Conservation (phyloP, 2,113 vertebrate genomes). For the Phycodurus eques region DNA sequence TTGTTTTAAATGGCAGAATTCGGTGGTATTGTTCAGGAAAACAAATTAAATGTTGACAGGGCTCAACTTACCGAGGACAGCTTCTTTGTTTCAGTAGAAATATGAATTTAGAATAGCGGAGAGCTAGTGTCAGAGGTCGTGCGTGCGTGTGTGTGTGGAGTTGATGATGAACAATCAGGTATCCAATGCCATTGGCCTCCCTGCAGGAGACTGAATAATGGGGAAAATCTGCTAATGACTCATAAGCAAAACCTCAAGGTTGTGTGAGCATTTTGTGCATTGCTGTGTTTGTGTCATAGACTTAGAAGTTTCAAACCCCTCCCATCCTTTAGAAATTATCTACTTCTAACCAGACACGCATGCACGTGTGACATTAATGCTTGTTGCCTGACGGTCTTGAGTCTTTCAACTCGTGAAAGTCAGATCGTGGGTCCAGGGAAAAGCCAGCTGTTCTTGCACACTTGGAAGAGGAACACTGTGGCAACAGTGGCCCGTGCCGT, state of each 20-base stretch:
- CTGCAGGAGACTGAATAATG: slow-evolving; percentile 9
- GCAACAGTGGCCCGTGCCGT: slow-evolving; percentile 17
- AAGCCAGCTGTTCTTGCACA: slow-evolving; percentile 1
- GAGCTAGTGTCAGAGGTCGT: slow-evolving; percentile 6
- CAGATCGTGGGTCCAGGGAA: slow-evolving; percentile 1
- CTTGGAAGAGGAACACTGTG: slow-evolving; percentile 5
- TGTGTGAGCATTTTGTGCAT: not conserved
- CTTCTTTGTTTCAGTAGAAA: not conserved
- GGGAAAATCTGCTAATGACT: slow-evolving; percentile 18
- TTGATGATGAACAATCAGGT: not conserved
- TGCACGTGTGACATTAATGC: not conserved
- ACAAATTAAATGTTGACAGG: not conserved
- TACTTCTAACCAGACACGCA: not conserved
- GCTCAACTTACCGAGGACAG: not conserved
- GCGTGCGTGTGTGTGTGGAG: not conserved
- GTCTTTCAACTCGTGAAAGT: not conserved
- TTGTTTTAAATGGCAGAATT: not conserved
- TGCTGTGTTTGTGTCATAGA: not conserved
- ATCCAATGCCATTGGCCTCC: not conserved
- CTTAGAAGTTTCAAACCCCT: slow-evolving; percentile 10
- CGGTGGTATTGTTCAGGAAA: not conserved
- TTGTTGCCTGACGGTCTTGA: not conserved
- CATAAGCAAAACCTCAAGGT: slow-evolving; percentile 5
- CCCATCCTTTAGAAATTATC: slow-evolving; percentile 46
- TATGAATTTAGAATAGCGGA: slow-evolving; percentile 3